Conservation (phyloP, 2,113 vertebrate genomes). For the Parus major region DNA sequence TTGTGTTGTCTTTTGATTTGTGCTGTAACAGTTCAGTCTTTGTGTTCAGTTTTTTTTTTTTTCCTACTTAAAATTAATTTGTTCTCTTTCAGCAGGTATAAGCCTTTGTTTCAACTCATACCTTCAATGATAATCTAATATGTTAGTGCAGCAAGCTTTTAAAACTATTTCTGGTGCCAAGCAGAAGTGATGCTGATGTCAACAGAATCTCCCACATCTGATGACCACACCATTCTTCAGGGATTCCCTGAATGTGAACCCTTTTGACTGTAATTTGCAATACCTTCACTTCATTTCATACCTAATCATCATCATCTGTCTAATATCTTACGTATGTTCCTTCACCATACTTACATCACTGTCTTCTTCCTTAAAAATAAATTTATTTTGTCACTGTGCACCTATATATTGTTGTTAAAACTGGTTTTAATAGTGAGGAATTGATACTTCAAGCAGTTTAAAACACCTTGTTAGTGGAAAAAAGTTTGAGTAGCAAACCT, state of each 20-base stretch:
- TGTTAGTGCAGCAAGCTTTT: conserved; percentile 67
- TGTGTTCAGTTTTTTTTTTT: background rate
- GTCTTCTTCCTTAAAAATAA: conserved; percentile 14
- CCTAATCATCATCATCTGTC: background rate
- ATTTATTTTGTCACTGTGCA: conserved; percentile 51
- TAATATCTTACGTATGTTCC: conserved; percentile 25
- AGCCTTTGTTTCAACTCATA: conserved; percentile 59
- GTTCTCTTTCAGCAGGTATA: conserved; percentile 66
- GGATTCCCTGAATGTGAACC: conserved; percentile 57
- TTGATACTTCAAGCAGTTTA: background rate
- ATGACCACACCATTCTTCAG: conserved; percentile 63
- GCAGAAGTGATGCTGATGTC: conserved; percentile 64
- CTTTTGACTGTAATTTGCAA: conserved; percentile 51
- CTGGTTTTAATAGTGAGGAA: background rate
- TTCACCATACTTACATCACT: conserved; percentile 49
- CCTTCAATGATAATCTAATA: conserved; percentile 53
- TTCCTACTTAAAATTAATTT: conserved; percentile 55
- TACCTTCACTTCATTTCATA: conserved; percentile 35
- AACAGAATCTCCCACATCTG: conserved; percentile 52
- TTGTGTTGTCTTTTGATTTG: background rate
- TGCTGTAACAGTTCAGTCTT: background rate
- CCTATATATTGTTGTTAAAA: conserved; percentile 15
- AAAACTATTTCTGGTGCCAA: conserved; percentile 63
- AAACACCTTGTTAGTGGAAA: background rate
- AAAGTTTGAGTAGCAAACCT: background rate